Conservation (phyloP, 2,113 vertebrate species). For the Chascanopsetta lugubris region DNA sequence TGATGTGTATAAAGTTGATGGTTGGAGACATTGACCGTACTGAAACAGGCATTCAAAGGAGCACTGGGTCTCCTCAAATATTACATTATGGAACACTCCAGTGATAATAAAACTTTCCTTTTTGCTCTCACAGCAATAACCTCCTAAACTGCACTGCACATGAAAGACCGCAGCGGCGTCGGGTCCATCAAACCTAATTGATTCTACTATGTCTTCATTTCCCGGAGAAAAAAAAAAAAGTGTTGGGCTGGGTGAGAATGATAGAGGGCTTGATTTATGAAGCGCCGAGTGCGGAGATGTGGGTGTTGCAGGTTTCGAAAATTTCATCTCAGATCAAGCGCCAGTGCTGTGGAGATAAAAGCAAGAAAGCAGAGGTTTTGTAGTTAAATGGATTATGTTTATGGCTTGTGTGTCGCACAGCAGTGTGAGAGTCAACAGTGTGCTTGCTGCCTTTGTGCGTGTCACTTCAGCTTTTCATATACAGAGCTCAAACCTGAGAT, state of each 20-base stretch:
- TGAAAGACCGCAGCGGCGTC: constrained; percentile 49
- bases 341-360: constrained; percentile 57
- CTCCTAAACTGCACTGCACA: constrained; percentile 45
- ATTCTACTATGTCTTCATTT: constrained; percentile 76
- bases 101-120: constrained; percentile 64
- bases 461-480: constrained; percentile 27
- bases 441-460: not conserved
- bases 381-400: constrained; percentile 67
- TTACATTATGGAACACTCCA: constrained; percentile 64
- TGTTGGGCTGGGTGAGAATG: constrained; percentile 45
- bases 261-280: constrained; percentile 65
- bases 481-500: constrained; percentile 50
- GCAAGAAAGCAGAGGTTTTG: constrained; percentile 39
- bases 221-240: constrained; percentile 57
- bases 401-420: constrained; percentile 36
- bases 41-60: constrained; percentile 58
- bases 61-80: constrained; percentile 50
- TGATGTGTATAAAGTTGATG: constrained; percentile 62
- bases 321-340: constrained; percentile 55
- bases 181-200: constrained; percentile 72
- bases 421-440: constrained; percentile 5
- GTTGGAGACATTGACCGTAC: constrained; percentile 49
- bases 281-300: constrained; percentile 26
- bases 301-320: constrained; percentile 42
- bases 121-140: constrained; percentile 59